Evolutionary conservation across 2,797 vertebrate genomes (phyloP).

Genomic region (Anableps anableps): DNA sequence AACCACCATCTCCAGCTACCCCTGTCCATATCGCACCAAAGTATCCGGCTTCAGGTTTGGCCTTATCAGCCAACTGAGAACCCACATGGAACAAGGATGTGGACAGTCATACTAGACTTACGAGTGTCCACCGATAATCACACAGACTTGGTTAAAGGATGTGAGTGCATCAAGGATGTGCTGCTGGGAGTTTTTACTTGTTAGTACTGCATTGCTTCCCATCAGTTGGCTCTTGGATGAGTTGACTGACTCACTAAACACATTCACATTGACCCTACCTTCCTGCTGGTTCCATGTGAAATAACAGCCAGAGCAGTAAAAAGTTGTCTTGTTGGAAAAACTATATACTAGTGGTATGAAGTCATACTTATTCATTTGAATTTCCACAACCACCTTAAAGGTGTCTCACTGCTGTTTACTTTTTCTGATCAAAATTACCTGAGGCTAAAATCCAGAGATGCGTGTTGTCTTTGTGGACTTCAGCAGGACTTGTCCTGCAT

Average conservation of each 20-base stretch:
- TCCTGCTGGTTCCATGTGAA: not conserved
- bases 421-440: not conserved
- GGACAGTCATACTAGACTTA: not conserved
- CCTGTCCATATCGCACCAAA: not conserved
- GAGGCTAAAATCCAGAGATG: not conserved
- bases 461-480: not conserved
- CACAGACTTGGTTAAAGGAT: no score
- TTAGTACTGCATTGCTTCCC: no score
- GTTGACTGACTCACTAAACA: no score
- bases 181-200: no score
- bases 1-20: not conserved
- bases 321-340: not conserved
- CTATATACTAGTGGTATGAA: not conserved
- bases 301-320: not conserved
- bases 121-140: not conserved
- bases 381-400: not conserved
- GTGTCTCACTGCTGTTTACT: not conserved
- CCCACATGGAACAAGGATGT: not conserved
- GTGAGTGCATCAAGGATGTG: no score
- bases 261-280: no score
- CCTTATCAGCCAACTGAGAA: not conserved
- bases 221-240: no score
- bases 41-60: not conserved
- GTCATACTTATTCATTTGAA: not conserved
- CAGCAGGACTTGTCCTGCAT: not conserved